These are phyloP conservation scores for Thermophis baileyi DNA, from an alignment of 2,113 vertebrate genomes.

Conservation along the genomic window DNA sequence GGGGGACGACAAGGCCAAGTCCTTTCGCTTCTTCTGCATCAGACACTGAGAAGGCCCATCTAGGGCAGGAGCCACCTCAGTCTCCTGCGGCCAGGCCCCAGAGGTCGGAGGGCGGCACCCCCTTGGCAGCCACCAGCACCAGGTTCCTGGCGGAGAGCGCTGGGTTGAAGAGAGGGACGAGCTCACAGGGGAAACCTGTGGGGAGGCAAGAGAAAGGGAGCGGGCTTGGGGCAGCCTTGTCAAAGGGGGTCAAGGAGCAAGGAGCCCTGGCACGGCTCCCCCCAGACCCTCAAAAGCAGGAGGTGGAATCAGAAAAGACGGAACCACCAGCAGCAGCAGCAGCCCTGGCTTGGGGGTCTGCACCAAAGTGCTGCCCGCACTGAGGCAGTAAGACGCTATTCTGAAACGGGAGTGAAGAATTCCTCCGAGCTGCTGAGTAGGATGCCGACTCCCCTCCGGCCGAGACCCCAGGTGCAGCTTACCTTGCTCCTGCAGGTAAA, in stretches of 20 bases:
- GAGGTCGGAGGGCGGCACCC: slow-evolving; percentile 32
- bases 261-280: background rate
- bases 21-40: background rate
- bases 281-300: background rate
- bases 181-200: slow-evolving; percentile 80
- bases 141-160: slow-evolving; percentile 86
- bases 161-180: slow-evolving; percentile 86
- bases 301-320: background rate
- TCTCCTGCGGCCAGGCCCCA: slow-evolving; percentile 12
- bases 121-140: slow-evolving; percentile 80
- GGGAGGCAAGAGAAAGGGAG: background rate
- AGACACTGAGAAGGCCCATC: background rate
- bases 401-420: no score
- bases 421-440: no score
- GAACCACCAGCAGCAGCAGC: background rate
- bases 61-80: background rate
- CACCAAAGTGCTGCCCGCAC: background rate
- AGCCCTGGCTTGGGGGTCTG: background rate
- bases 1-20: background rate
- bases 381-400: background rate
- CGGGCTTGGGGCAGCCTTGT: background rate
- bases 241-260: background rate
- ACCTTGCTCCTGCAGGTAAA: slow-evolving; percentile 91
- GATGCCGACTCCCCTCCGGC: background rate
- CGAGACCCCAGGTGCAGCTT: background rate